Base-by-base conservation (phyloP, 2,888 invertebrate genomes). In the Cheilosia variabilis region DNA sequence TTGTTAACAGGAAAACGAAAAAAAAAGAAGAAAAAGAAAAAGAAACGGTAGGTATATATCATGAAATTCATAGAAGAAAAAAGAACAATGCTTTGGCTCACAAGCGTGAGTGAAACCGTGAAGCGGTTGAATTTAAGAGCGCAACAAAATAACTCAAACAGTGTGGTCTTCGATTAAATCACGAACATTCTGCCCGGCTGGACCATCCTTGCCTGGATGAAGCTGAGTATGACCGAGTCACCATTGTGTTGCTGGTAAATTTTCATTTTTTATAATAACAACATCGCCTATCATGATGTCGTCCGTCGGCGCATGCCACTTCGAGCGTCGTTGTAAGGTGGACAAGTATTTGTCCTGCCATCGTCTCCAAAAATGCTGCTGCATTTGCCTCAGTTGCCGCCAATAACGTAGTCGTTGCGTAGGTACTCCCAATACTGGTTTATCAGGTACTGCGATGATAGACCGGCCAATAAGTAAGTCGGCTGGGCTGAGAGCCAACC, bases 401-500 rank as follows among this genome's bases (percentile, higher is more conserved):
- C 76, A 76, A 43, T 68, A 68, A 45, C 66, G 22, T 7, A 47
- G 50, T n/a, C n/a, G n/a, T n/a, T n/a, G n/a, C n/a, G n/a, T 45
- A 31, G 65, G 57, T 41, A 66, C 65, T 27, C 58, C 76, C 17
- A 34, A 65, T 9, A 76, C 76, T 19, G 58, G 57, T 76, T 2
- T 31, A 15, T 66, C 76, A n/a, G 66, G 66, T 41, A 65, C 65
- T 22, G 73, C 73, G 17, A 73, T 53, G 22, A 73, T 45, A 10
- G 63, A 68, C 10, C 77, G 52, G 53, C 81, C 65, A 66, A 68
- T 60, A 27, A 66, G 41, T 5, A 72, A 58, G 41, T 77, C 68
- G 27, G 62, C 75, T 24, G 76, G 71, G 17, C 57, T 53, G 34
- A 77, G 53, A n/a, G 76, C 81, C 71, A 69, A 34, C 19, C 65